Base-by-base conservation (phyloP, 2,888 invertebrate genomes). In the Tenthredo livida region DNA sequence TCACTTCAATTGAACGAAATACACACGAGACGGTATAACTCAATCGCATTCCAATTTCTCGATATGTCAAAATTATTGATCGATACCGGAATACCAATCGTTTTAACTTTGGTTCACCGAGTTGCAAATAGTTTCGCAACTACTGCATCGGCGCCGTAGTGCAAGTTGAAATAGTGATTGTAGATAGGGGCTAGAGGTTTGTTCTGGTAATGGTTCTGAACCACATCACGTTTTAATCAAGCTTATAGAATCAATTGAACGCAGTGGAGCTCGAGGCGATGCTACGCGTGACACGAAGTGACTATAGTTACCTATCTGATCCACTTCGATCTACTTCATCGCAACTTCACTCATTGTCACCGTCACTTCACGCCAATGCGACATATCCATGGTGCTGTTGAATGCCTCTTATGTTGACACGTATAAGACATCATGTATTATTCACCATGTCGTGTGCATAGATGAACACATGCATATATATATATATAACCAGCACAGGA, bases 181-280 rank as follows among this genome's bases (percentile, higher is more conserved):
- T 25, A 77, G 50, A 77, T 54, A 50, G 29, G 29, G 33, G 54
- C 29, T 3, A 54, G 77, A 77, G 29, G 77, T 77, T 77, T 77
- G 77, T 77, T 77, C 77, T 54, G n/a, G 77, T 77, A 77, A 77
- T 77, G 50, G 50, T 77, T 54, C 80, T 33, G 17, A 61, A 37
- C 40, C 40, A 80, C 80, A 58, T 80, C 80, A 61, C 80, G 80
- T 58, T 80, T 50, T 40, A 80, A 80, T 80, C 80, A 80, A 37
- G n/a, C 58, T 80, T 80, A 40, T 61, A 21, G 12, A 80, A 80
- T 80, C 80, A 80, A 80, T 80, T 61, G 80, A 58, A 80, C 80
- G 80, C 80, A 58, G 58, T 15, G 40, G 61, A 80, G 80, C 80
- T 61, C 80, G 80, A 80, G 80, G 80, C 58, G 80, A 80, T 80